These are phyloP conservation scores for Drosophila rellima DNA, from an alignment of 2,888 invertebrate genomes.

Conservation along the genomic window DNA sequence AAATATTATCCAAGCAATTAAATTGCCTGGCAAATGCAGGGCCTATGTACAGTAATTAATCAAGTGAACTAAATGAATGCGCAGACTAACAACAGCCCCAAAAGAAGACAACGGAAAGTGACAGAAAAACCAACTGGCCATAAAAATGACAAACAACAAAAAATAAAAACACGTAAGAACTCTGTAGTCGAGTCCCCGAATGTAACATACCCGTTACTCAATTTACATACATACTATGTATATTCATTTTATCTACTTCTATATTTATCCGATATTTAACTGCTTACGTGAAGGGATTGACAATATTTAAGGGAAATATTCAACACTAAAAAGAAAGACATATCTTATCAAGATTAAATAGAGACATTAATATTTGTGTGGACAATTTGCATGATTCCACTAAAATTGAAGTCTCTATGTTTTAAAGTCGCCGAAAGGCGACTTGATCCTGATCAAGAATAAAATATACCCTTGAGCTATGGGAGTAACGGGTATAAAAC, in stretches of 20 bases:
- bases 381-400: no score
- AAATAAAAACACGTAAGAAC: slow-evolving; percentile 8
- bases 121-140: slow-evolving; percentile 49
- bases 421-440: no score
- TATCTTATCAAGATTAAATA: no score
- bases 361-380: no score
- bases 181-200: background rate
- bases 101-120: slow-evolving; percentile 33
- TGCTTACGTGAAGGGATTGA: no score
- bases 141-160: slow-evolving; percentile 56
- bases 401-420: background rate
- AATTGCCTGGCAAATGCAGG: slow-evolving; percentile 49
- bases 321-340: no score
- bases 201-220: background rate
- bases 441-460: background rate
- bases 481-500: background rate
- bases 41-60: slow-evolving; percentile 61
- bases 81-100: slow-evolving; percentile 23
- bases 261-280: no score
- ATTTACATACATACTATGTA: background rate
- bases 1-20: slow-evolving; percentile 61
- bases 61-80: slow-evolving; percentile 47
- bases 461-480: background rate
- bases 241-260: no score
- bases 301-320: no score